These are phyloP conservation scores for Crocallis elinguaria DNA, from an alignment of 2,888 invertebrate genomes.

Conservation along the genomic window DNA sequence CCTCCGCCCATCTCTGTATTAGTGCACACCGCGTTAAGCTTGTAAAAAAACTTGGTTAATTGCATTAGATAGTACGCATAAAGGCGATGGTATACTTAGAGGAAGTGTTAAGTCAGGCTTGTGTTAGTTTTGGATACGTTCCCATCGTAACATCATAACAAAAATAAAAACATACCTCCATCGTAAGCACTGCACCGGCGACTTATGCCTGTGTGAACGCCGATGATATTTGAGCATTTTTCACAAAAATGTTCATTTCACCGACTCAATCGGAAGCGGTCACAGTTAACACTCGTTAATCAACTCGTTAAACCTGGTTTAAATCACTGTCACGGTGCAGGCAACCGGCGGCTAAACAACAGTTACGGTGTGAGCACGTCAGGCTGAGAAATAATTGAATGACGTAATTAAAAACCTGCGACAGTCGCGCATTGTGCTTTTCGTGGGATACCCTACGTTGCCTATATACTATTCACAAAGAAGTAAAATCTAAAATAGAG, in stretches of 20 bases:
- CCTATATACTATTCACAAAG: not conserved
- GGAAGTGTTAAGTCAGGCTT: not conserved
- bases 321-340: constrained; percentile 48
- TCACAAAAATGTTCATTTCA: constrained; percentile 81
- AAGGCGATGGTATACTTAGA: not conserved
- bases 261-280: constrained; percentile 48
- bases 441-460: constrained; percentile 8
- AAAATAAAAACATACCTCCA: constrained; percentile 70
- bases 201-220: constrained; percentile 80
- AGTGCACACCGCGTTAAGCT: too few relatives aligned
- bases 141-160: not conserved
- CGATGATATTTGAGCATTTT: constrained; percentile 85
- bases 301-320: constrained; percentile 49
- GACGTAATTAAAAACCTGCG: constrained; percentile 46
- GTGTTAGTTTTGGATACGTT: not conserved
- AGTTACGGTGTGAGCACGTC: constrained; percentile 51
- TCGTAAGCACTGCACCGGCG: constrained; percentile 79
- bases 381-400: constrained; percentile 42
- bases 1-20: too few relatives aligned
- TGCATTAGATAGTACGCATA: too few relatives aligned
- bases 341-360: constrained; percentile 44
- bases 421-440: constrained; percentile 34
- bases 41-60: too few relatives aligned
- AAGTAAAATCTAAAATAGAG: not conserved
- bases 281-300: constrained; percentile 41